A percentile compares a stretch with the other conserved stretches of the same genome.
These are phyloP conservation scores for Typhlichthys eigenmanni DNA, from an alignment of 2,797 vertebrate species.

Conservation along the genomic window DNA sequence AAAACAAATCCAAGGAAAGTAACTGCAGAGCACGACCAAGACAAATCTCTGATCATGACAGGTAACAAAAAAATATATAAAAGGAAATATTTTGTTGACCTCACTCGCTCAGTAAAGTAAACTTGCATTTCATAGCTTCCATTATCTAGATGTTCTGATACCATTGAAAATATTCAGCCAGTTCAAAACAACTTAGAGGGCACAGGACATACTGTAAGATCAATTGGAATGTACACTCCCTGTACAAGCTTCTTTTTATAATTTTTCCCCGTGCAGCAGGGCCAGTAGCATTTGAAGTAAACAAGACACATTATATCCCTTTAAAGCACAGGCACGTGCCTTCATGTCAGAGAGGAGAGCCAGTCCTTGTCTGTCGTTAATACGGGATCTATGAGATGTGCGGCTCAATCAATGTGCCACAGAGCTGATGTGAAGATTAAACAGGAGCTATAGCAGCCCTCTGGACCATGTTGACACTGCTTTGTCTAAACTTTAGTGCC, in stretches of 20 bases:
- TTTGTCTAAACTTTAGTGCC: slow-evolving; percentile 19
- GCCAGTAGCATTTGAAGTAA: slow-evolving; percentile 31
- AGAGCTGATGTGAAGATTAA: slow-evolving; percentile 26
- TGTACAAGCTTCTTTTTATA: slow-evolving; percentile 33
- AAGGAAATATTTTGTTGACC: slow-evolving; percentile 29
- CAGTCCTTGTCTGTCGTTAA: slow-evolving; percentile 17
- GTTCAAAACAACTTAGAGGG: background rate
- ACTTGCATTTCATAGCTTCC: slow-evolving; percentile 45
- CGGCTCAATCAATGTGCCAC: slow-evolving; percentile 46
- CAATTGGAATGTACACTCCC: slow-evolving; percentile 12
- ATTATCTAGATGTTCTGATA: slow-evolving; percentile 55
- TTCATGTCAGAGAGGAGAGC: slow-evolving; percentile 35
- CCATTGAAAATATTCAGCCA: slow-evolving; percentile 17
- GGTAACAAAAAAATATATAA: slow-evolving; percentile 29
- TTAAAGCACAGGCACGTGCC: slow-evolving; percentile 48
- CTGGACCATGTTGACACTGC: slow-evolving; percentile 21
- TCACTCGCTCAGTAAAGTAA: slow-evolving; percentile 20
- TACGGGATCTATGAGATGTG: slow-evolving; percentile 33
- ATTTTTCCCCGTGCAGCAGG: slow-evolving; percentile 25
- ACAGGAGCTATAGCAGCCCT: slow-evolving; percentile 14
- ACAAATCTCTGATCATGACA: slow-evolving; percentile 29
- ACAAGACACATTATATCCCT: slow-evolving; percentile 48
- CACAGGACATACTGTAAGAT: slow-evolving; percentile 17
- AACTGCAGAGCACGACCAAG: slow-evolving; percentile 8
- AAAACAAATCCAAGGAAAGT: background rate